These are phyloP conservation scores for Dolichopus griseipennis DNA, from an alignment of 2,888 invertebrate species.

Conservation along the genomic window DNA sequence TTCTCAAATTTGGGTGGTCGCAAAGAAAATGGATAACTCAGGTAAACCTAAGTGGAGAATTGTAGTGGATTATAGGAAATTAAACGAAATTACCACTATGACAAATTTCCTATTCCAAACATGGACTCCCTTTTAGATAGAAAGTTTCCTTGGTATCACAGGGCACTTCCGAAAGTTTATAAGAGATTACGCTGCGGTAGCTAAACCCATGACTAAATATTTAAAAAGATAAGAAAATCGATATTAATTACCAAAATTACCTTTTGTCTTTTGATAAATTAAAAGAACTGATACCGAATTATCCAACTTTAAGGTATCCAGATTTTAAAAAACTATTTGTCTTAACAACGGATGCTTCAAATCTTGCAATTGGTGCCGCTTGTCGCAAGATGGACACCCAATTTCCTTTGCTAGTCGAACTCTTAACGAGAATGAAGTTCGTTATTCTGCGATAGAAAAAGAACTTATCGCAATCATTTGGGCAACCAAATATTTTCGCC, in stretches of 20 bases:
- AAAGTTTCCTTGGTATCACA: too few species aligned
- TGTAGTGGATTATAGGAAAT: constrained; percentile 19
- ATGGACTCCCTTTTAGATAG: too few species aligned
- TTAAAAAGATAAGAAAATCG: not conserved
- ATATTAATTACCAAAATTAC: not conserved
- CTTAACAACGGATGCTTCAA: too few species aligned
- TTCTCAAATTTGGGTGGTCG: constrained; percentile 18
- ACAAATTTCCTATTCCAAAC: constrained; percentile 21
- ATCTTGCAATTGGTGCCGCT: not conserved
- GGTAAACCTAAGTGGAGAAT: constrained; percentile 20
- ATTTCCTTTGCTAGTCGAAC: not conserved
- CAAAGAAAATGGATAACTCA: constrained; percentile 18
- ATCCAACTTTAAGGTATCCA: too few species aligned
- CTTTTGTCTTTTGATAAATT: not conserved
- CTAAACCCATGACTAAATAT: not conserved
- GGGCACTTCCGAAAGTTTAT: too few species aligned
- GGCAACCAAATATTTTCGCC: not conserved
- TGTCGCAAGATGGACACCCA: not conserved
- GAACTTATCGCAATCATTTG: constrained; percentile 7
- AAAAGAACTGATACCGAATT: constrained; percentile 2
- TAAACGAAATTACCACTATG: constrained; percentile 13
- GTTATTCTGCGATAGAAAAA: constrained; percentile 7
- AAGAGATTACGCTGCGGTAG: not conserved
- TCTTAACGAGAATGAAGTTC: not conserved
- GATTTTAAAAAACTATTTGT: too few species aligned